Conservation (phyloP, 2,797 vertebrate species). For the Columba guinea region DNA sequence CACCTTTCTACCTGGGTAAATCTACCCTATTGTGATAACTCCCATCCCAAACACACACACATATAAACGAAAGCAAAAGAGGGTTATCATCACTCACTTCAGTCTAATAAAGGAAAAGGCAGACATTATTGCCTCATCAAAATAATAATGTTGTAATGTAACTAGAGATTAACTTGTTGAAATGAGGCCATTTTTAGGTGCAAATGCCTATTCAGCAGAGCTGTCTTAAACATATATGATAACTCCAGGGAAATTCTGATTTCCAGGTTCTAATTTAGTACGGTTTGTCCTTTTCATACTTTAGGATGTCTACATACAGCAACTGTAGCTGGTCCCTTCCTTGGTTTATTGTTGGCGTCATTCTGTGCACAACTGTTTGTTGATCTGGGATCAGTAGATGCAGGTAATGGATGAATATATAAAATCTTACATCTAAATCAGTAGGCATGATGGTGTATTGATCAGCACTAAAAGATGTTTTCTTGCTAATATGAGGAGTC, state of each 20-base stretch:
- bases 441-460: background rate
- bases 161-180: background rate
- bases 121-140: background rate
- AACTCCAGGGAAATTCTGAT: background rate
- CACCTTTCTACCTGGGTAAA: constrained; percentile 91
- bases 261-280: background rate
- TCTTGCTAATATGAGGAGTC: background rate
- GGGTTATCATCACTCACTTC: background rate
- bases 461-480: background rate
- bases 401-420: constrained; percentile 78
- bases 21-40: background rate
- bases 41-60: background rate
- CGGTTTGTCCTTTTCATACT: background rate
- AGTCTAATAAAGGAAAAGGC: background rate
- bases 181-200: background rate
- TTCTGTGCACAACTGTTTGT: constrained; percentile 89
- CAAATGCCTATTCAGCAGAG: background rate
- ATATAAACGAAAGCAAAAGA: background rate
- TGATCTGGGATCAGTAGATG: constrained; percentile 85
- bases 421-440: background rate
- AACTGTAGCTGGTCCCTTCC: constrained; percentile 86
- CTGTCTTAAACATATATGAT: background rate
- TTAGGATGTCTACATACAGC: constrained; percentile 86
- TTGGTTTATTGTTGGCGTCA: constrained; percentile 89
- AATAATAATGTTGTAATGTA: background rate